Evolutionary conservation across 2,888 invertebrate genomes (phyloP).

Genomic region (Leptinotarsa juncta): DNA sequence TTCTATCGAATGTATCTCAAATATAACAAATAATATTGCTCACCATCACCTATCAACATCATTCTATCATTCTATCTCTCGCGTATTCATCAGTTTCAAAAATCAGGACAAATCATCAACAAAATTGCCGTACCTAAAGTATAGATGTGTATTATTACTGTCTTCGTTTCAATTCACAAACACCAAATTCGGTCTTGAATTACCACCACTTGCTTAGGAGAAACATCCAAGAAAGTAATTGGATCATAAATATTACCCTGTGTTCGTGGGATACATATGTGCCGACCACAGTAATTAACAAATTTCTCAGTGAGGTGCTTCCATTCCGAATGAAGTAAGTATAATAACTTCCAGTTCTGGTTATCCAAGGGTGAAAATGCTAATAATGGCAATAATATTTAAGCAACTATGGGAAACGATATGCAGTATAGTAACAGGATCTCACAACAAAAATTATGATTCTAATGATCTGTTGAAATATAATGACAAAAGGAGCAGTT

Average conservation of each 20-base stretch:
- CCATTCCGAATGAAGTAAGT: not conserved
- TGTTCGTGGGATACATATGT: conserved; percentile 11
- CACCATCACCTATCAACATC: too few species aligned
- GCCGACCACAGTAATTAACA: conserved; percentile 18
- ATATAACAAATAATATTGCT: too few species aligned
- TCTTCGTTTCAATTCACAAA: conserved; percentile 1
- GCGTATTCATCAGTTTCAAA: too few species aligned
- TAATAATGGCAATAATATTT: not conserved
- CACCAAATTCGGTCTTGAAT: not conserved
- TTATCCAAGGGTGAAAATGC: not conserved
- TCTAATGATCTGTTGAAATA: too few species aligned
- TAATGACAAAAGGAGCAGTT: too few species aligned
- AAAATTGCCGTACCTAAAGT: not conserved
- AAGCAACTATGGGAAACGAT: not conserved
- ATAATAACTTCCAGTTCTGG: conserved; percentile 6
- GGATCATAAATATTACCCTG: conserved; percentile 11
- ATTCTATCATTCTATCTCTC: too few species aligned
- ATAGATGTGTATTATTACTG: not conserved
- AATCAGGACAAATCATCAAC: too few species aligned
- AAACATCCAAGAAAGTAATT: conserved; percentile 12
- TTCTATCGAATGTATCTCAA: too few species aligned
- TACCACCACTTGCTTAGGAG: not conserved
- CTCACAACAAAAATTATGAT: too few species aligned
- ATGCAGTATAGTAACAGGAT: too few species aligned
- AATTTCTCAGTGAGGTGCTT: conserved; percentile 9